Evolutionary conservation across 2,888 invertebrate genomes (phyloP), one percentile per base, ranked within the genome.

Genomic region (Calameuta pallipes): DNA sequence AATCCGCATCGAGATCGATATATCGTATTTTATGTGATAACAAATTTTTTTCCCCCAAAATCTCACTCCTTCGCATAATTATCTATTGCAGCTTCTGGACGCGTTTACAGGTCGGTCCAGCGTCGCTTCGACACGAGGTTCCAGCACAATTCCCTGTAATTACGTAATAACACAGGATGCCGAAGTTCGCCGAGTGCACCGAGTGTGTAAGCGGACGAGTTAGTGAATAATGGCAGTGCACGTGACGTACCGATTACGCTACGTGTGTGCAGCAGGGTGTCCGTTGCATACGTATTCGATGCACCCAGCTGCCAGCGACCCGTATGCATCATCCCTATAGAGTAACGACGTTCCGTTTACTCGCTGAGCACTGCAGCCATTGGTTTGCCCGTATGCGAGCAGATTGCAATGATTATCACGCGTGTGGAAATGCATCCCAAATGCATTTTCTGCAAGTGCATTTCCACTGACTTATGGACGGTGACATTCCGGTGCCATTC

Each of bases 261-360:
- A 2, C 23, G 56, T 56, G 23, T 23, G 56, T 23, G 56, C 56
- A 56, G 56, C 56, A 56, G 56, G 56, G 56, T 56, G 56, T 56
- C 56, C 23, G 56, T 23, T 56, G 56, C 56, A 56, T 23, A 56
- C 56, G 56, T 23, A 23, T 56, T 23, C 2, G 56, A 56, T 56
- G 56, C 56, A 56, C 23, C 82, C 75, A 73, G 75, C 79, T 79
- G 79, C 75, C 80, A 75, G 77, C 78, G 82, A 82, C 80, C 84
- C 80, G 81, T 79, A 84, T 83, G 80, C 79, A 85, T 85, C 85
- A 85, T 83, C 75, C 81, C 74, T 85, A 85, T 1, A 23, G 56
- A 23, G 56, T 56, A 56, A 56, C 56, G 56, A 56, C 56, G 56
- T 23, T 56, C 15, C 56, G 56, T 56, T 56, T 56, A 56, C 56